Conservation (phyloP, 2,113 vertebrate genomes). For the Rhabdornis inornatus region DNA sequence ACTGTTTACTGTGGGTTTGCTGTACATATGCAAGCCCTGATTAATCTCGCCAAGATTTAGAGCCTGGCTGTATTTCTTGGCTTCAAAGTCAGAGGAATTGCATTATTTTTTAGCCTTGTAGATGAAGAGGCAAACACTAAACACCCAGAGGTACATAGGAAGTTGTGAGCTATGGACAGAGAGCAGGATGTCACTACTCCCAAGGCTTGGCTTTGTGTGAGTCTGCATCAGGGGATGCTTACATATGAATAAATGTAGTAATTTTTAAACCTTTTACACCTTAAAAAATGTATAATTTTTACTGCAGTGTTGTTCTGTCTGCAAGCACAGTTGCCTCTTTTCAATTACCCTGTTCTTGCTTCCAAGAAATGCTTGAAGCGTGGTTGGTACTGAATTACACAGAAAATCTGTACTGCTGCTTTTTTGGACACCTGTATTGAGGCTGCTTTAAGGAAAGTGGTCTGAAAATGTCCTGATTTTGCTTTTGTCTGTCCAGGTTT, state of each 20-base stretch:
- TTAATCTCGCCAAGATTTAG: neutral
- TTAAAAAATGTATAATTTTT: neutral
- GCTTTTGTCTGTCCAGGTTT: constrained; percentile 78
- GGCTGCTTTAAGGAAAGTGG: neutral
- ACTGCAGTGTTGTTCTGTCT: neutral
- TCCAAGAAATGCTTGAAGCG: neutral
- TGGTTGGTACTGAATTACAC: neutral
- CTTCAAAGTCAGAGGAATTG: neutral
- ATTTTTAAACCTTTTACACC: neutral
- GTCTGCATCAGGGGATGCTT: neutral
- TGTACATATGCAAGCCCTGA: neutral
- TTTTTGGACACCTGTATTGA: neutral
- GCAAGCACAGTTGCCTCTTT: neutral
- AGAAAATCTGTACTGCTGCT: neutral
- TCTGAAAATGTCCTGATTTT: neutral
- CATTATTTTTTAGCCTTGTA: neutral
- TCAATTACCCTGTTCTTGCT: neutral
- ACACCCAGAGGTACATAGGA: neutral
- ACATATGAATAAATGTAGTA: neutral
- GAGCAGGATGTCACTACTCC: neutral
- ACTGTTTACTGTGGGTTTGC: neutral
- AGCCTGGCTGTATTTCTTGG: neutral
- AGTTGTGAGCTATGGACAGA: neutral
- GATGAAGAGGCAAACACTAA: neutral
- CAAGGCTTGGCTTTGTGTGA: neutral